A percentile compares a stretch with the other conserved stretches of the same genome.
These are phyloP conservation scores for Nomada goodeniana DNA, from an alignment of 2,888 invertebrate genomes.

Conservation along the genomic window DNA sequence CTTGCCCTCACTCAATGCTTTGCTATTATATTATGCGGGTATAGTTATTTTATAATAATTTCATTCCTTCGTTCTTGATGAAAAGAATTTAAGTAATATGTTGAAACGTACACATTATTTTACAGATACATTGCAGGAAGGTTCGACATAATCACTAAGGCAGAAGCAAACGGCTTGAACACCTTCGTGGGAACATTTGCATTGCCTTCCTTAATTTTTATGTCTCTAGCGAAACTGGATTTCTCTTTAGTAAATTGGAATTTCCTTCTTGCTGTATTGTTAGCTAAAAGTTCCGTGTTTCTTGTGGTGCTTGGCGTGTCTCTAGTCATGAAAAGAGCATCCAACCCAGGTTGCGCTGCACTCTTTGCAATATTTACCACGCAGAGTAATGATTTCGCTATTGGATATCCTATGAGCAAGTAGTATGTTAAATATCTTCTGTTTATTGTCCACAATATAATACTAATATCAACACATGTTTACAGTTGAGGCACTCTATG, in stretches of 20 bases:
- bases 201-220: constrained; percentile 95
- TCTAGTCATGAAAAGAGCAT: constrained; percentile 91
- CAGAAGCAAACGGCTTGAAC: constrained; percentile 95
- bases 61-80: neutral
- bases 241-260: constrained; percentile 95
- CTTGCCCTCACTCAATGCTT: constrained; percentile 97
- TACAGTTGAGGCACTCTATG: constrained; percentile 94
- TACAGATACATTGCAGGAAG: constrained; percentile 93
- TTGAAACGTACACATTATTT: constrained; percentile 28
- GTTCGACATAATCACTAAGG: constrained; percentile 91
- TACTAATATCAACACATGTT: constrained; percentile 72
- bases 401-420: constrained; percentile 97
- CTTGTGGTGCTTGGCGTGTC: constrained; percentile 91
- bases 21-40: constrained; percentile 95
- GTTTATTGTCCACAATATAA: constrained; percentile 54
- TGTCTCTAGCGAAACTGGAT: constrained; percentile 94
- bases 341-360: constrained; percentile 94
- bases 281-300: constrained; percentile 95
- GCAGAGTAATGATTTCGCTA: constrained; percentile 98
- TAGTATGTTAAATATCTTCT: constrained; percentile 49
- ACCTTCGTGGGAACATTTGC: constrained; percentile 97
- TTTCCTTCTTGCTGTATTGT: constrained; percentile 93
- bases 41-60: constrained; percentile 58
- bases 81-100: neutral
- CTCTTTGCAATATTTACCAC: constrained; percentile 97